Evolutionary conservation across 2,797 vertebrate genomes (phyloP).

Genomic region (Triplophysa bombifrons): DNA sequence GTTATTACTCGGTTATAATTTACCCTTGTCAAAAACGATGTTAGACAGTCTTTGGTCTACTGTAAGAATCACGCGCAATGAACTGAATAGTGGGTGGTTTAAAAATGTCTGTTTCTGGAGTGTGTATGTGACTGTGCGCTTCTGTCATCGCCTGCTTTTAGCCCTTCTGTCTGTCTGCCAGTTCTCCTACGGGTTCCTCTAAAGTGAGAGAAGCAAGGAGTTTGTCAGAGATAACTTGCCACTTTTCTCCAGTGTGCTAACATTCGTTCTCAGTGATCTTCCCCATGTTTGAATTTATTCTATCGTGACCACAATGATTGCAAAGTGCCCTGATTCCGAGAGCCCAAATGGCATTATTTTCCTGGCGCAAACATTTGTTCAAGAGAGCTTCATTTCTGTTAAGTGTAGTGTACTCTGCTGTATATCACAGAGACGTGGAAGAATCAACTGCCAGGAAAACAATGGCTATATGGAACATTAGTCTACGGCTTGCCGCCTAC

Average conservation of each 20-base stretch:
- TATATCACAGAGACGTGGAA: constrained; percentile 51
- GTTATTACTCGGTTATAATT: constrained; percentile 19
- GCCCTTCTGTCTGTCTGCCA: constrained; percentile 54
- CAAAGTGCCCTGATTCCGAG: constrained; percentile 38
- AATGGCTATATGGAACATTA: neutral
- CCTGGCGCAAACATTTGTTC: constrained; percentile 33
- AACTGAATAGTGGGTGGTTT: constrained; percentile 47
- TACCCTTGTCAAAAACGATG: constrained; percentile 24
- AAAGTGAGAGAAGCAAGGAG: constrained; percentile 20
- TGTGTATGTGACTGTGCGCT: constrained; percentile 22
- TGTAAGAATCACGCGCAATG: constrained; percentile 7
- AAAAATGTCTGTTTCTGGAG: constrained; percentile 47
- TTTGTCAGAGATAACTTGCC: neutral
- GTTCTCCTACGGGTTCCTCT: constrained; percentile 15
- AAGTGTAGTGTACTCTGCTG: constrained; percentile 57
- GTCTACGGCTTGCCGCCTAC: neutral
- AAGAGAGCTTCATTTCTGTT: constrained; percentile 32
- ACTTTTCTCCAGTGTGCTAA: constrained; percentile 25
- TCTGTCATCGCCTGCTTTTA: constrained; percentile 58
- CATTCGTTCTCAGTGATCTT: constrained; percentile 35
- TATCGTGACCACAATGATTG: constrained; percentile 35
- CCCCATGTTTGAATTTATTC: constrained; percentile 18
- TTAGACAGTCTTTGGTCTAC: constrained; percentile 15
- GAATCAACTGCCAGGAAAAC: neutral
- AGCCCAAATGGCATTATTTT: constrained; percentile 41